Base-by-base conservation (phyloP, 2,888 invertebrate species). In the Pristionchus entomophagus region DNA sequence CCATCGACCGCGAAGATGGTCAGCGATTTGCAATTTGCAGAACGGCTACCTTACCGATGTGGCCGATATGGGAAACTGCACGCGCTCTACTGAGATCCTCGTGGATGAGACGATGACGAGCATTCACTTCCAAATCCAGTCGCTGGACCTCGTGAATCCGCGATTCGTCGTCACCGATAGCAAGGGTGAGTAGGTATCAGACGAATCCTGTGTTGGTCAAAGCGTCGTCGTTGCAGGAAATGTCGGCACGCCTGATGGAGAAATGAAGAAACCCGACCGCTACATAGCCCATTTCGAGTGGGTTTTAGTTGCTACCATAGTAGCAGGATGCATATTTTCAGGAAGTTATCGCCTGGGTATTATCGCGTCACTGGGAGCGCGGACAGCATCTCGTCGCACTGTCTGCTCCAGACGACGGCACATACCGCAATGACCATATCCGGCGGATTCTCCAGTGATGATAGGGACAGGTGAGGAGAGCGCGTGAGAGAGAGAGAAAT, bases 91-190 rank as follows among this genome's bases (percentile, higher is more conserved):
- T 77, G 82, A 87, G 19, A 81, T 89, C 19, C 80, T 89, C 32
- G 87, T 91, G 35, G 91, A 91, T 56, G 90, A 91, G 53, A 86
- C 89, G 0, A 86, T 91, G 87, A 14, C n/a, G 10, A 45, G 45
- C 78, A 78, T 78, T 45, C 8, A 45, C 8, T 45, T 78, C 41
- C n/a, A 78, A n/a, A 14, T 78, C 5, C 78, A 78, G 26, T 41
- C 78, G 12, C 6, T n/a, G 5, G 32, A 45, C 45, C 5, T 12
- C 22, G 49, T 45, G 22, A 22, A n/a, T 41, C 78, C 78, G 5
- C 26, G n/a, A 12, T 41, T 78, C 49, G 49, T 45, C 49, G 29
- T 78, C 78, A 12, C 26, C 78, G 49, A 78, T 32, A 45, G 8
- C 19, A 12, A 14, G 5, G 78, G 78, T 78, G n/a, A 10, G 78